These are phyloP conservation scores for Dendropsophus ebraccatus DNA, from an alignment of 2,113 vertebrate genomes.

Conservation along the genomic window DNA sequence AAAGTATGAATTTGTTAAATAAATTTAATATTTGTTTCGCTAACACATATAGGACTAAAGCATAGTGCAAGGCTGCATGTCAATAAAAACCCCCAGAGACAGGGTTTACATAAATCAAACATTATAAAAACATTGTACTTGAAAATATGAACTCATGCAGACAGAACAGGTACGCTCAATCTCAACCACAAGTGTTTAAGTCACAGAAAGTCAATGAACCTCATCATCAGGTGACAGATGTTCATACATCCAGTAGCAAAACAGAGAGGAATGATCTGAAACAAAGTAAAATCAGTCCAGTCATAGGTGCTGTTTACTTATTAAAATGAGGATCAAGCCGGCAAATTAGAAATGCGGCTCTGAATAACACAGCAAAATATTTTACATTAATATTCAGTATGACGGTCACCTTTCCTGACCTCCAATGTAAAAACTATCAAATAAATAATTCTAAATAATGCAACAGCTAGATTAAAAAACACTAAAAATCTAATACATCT, in stretches of 20 bases:
- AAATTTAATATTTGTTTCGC: not conserved
- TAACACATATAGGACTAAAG: slow-evolving; percentile 32
- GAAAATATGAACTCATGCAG: slow-evolving; percentile 82
- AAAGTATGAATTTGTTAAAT: not conserved
- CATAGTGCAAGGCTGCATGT: slow-evolving; percentile 68
- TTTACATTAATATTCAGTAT: slow-evolving; percentile 42
- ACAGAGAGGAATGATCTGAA: slow-evolving; percentile 11
- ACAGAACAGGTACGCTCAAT: slow-evolving; percentile 73
- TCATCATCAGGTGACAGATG: slow-evolving; percentile 62
- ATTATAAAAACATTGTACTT: slow-evolving; percentile 70
- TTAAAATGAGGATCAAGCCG: slow-evolving; percentile 39
- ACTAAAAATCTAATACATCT: not conserved
- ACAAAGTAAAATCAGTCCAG: slow-evolving; percentile 45
- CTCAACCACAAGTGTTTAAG: slow-evolving; percentile 68
- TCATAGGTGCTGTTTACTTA: slow-evolving; percentile 54
- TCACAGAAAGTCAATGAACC: slow-evolving; percentile 57
- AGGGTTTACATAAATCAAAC: slow-evolving; percentile 78
- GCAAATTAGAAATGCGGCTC: slow-evolving; percentile 41
- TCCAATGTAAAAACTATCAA: not conserved
- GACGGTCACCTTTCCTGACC: slow-evolving; percentile 11
- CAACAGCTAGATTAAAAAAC: not conserved
- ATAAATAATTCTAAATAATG: not conserved
- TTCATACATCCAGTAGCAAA: not conserved
- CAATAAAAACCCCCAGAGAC: slow-evolving; percentile 65
- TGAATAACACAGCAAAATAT: not conserved